Conservation (phyloP, 2,888 invertebrate genomes). For the Bibio marci region DNA sequence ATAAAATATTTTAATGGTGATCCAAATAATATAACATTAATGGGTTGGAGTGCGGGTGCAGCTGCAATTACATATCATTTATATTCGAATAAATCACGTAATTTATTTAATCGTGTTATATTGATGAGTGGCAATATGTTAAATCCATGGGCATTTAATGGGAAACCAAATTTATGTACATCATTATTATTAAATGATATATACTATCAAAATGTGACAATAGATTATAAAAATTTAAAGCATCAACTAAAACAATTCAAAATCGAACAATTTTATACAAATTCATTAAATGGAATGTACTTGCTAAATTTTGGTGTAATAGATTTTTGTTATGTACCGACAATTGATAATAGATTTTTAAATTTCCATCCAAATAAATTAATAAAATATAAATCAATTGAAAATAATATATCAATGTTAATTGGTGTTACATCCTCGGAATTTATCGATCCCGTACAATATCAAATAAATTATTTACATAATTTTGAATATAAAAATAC, state of each 20-base stretch:
- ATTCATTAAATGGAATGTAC: background rate
- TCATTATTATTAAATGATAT: slow-evolving; percentile 1
- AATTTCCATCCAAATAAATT: slow-evolving; percentile 1
- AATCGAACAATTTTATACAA: background rate
- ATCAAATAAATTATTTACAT: background rate
- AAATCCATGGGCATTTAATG: slow-evolving; percentile 7
- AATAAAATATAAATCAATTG: background rate
- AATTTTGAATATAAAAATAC: background rate
- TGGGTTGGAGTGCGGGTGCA: slow-evolving; percentile 9
- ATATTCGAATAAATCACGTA: slow-evolving; percentile 4
- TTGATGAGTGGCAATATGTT: slow-evolving; percentile 8
- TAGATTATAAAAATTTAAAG: background rate
- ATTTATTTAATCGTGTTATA: slow-evolving; percentile 8
- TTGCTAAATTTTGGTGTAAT: slow-evolving; percentile 4
- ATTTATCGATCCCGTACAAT: too few species aligned
- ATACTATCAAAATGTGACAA: background rate
- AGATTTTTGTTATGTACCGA: slow-evolving; percentile 4
- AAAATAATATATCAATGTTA: slow-evolving; percentile 7
- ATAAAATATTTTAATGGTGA: slow-evolving; percentile 8
- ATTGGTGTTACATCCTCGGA: slow-evolving; percentile 8
- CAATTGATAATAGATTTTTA: slow-evolving; percentile 2
- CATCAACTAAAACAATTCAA: background rate
- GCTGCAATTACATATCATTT: slow-evolving; percentile 9
- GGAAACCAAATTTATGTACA: background rate
- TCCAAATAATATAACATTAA: slow-evolving; percentile 6